phyloP scores from a whole-genome alignment of 1,140 invertebrate species.

The Sesamia nonagrioides region DNA sequence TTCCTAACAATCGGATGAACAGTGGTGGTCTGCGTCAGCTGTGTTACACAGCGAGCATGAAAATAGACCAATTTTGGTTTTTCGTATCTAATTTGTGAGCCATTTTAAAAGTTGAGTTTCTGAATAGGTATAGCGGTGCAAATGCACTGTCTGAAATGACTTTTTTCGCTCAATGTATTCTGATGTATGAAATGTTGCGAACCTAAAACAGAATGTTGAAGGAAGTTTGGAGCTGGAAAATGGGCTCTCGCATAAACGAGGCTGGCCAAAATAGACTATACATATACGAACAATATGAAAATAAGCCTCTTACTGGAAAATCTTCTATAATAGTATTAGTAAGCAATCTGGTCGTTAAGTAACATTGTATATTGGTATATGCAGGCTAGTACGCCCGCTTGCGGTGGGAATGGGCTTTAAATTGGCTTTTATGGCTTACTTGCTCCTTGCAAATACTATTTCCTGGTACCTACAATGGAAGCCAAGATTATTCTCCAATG shows the following conservation, averaged over 20 bases:
- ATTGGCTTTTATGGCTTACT: constrained; percentile 18
- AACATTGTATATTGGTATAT: background rate
- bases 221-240: constrained; percentile 21
- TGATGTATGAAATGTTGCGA: constrained; percentile 3
- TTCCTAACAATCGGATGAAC: constrained; percentile 37
- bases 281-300: too few relatives aligned
- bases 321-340: background rate
- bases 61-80: constrained; percentile 49
- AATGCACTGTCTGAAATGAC: constrained; percentile 30
- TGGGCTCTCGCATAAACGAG: background rate
- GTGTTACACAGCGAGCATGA: constrained; percentile 15
- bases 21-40: constrained; percentile 38
- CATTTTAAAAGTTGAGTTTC: constrained; percentile 40
- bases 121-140: background rate
- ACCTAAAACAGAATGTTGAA: constrained; percentile 23
- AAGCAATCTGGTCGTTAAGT: constrained; percentile 20
- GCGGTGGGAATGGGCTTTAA: background rate
- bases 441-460: constrained; percentile 15
- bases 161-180: constrained; percentile 18
- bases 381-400: constrained; percentile 6
- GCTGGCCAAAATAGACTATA: too few relatives aligned
- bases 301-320: background rate
- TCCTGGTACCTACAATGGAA: background rate
- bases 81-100: constrained; percentile 41
- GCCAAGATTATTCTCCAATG: background rate